Evolutionary conservation across 2,113 vertebrate species (phyloP).

Genomic region (Nyctereutes procyonoides): DNA sequence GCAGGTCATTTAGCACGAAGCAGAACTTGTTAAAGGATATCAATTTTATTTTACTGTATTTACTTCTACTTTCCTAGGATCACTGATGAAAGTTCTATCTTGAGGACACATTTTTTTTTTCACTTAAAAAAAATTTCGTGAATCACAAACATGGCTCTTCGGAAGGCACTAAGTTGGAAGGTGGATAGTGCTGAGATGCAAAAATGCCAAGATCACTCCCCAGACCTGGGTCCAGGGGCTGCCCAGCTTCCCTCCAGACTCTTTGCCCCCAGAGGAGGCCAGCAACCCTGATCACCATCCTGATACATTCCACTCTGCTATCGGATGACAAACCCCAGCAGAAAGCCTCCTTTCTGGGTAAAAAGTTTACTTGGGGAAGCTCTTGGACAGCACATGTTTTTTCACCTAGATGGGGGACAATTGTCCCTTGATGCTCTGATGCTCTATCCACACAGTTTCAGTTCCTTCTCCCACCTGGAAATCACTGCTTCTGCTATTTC

Average conservation of each 20-base stretch:
- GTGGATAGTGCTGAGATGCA: neutral
- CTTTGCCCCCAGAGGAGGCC: neutral
- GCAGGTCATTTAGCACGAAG: neutral
- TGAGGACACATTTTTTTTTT: neutral
- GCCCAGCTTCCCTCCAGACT: no score
- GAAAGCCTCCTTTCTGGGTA: neutral
- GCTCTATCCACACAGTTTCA: neutral
- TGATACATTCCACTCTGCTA: neutral
- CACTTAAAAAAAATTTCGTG: neutral
- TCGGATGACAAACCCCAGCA: neutral
- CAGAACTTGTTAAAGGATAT: neutral
- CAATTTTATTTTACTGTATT: constrained; percentile 30
- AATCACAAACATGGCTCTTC: neutral
- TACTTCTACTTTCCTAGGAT: constrained; percentile 1
- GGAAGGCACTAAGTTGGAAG: neutral
- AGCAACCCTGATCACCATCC: neutral
- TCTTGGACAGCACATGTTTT: neutral
- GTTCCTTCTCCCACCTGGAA: neutral
- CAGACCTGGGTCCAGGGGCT: neutral
- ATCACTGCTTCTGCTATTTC: neutral
- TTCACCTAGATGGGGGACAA: neutral
- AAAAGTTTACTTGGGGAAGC: neutral
- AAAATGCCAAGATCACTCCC: neutral
- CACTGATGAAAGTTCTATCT: constrained; percentile 2
- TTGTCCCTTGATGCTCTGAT: neutral